Conservation (phyloP, 2,797 vertebrate species). For the Tamandua tetradactyla region DNA sequence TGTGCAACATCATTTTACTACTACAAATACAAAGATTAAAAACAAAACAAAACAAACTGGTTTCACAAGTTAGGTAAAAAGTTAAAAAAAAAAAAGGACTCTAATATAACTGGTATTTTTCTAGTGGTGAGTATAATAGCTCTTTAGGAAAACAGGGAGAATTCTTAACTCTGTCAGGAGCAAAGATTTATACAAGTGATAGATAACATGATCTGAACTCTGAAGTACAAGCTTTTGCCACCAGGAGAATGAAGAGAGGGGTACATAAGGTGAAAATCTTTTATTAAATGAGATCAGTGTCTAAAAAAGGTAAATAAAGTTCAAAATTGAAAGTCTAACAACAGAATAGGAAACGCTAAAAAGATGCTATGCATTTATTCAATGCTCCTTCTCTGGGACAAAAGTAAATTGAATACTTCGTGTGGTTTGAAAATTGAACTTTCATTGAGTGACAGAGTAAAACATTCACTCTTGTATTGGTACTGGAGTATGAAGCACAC, state of each 20-base stretch:
- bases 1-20: background rate
- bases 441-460: background rate
- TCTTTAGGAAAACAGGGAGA: background rate
- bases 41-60: background rate
- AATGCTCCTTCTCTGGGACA: constrained; percentile 47
- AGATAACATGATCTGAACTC: background rate
- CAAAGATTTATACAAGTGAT: background rate
- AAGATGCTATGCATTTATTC: background rate
- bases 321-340: constrained; percentile 29
- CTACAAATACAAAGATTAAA: constrained; percentile 8
- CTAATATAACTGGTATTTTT: background rate
- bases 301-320: constrained; percentile 36
- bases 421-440: constrained; percentile 50
- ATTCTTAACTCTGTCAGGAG: background rate
- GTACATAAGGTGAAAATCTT: background rate
- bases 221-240: constrained; percentile 45
- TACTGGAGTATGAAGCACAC: background rate
- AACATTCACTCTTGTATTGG: background rate
- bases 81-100: constrained; percentile 49
- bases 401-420: background rate
- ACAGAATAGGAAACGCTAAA: background rate
- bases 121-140: background rate
- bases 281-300: background rate
- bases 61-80: constrained; percentile 21
- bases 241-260: background rate